Evolutionary conservation across 2,113 vertebrate species (phyloP).

Genomic region (Malurus cyaneus): DNA sequence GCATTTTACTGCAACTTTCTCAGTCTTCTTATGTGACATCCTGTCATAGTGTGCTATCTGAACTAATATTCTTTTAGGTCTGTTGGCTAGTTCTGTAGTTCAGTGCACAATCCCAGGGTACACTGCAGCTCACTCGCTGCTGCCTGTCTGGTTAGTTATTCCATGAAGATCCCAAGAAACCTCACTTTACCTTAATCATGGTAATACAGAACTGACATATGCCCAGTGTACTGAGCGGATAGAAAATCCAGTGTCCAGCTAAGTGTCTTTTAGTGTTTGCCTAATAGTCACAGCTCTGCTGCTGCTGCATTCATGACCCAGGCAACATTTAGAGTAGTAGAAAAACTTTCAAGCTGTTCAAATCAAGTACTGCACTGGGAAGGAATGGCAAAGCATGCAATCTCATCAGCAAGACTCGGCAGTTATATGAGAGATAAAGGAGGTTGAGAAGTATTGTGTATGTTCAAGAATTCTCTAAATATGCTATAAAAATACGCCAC

Average conservation of each 20-base stretch:
- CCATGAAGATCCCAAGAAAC: not conserved
- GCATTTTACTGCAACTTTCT: not conserved
- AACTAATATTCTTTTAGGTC: not conserved
- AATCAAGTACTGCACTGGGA: not conserved
- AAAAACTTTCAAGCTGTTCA: not conserved
- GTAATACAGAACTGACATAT: too few relatives aligned
- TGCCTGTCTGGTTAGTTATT: not conserved
- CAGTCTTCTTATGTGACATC: not conserved
- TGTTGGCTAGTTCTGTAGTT: not conserved
- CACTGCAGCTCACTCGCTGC: not conserved
- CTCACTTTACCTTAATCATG: not conserved
- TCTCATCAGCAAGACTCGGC: slow-evolving; percentile 6
- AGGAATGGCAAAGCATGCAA: not conserved
- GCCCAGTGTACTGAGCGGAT: not conserved
- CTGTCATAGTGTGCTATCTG: not conserved
- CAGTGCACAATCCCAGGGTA: not conserved
- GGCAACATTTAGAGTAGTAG: not conserved
- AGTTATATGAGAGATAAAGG: slow-evolving; percentile 1
- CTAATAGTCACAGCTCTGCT: not conserved
- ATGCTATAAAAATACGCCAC: slow-evolving; percentile 51
- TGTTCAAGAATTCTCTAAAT: slow-evolving; percentile 56
- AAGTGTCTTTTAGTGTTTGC: not conserved
- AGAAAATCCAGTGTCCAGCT: not conserved
- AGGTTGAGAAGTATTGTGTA: slow-evolving; percentile 3
- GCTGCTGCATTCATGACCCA: not conserved